Evolutionary conservation across 2,113 vertebrate species (phyloP).

Genomic region (Eptesicus fuscus): DNA sequence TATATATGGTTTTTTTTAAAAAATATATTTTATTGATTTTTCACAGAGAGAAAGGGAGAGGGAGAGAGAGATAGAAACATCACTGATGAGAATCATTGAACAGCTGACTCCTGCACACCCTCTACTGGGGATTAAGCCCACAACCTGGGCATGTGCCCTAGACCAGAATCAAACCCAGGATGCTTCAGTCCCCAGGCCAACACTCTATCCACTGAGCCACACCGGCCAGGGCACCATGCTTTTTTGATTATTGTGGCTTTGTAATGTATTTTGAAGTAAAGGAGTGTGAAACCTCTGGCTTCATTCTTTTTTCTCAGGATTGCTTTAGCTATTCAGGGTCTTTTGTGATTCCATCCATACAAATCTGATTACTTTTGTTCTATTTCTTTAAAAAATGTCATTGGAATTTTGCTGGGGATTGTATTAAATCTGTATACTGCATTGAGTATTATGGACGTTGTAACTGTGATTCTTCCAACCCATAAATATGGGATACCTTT

Average conservation of each 20-base stretch:
- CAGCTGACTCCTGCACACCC: too few species aligned
- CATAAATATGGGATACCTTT: background rate
- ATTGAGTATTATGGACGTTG: background rate
- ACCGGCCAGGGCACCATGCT: background rate
- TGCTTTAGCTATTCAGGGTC: background rate
- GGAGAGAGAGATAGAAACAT: too few species aligned
- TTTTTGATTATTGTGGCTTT: background rate
- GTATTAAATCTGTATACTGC: background rate
- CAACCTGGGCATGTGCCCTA: too few species aligned
- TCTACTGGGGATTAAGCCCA: too few species aligned
- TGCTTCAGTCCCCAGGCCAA: too few species aligned
- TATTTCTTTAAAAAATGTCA: background rate
- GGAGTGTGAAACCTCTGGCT: background rate
- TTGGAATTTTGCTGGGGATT: background rate
- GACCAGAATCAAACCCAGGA: too few species aligned
- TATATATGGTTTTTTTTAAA: background rate
- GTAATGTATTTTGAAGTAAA: background rate
- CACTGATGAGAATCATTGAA: too few species aligned
- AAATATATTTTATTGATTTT: too few species aligned
- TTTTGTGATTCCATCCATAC: background rate
- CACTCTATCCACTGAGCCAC: too few species aligned
- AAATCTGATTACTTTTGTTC: background rate
- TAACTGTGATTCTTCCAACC: background rate
- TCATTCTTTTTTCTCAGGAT: background rate
- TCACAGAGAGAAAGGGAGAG: too few species aligned